Percentiles rank a stretch among this genome's conserved stretches.
Evolutionary conservation across 2,888 invertebrate species (phyloP).

Genomic region (Acleris cristana): DNA sequence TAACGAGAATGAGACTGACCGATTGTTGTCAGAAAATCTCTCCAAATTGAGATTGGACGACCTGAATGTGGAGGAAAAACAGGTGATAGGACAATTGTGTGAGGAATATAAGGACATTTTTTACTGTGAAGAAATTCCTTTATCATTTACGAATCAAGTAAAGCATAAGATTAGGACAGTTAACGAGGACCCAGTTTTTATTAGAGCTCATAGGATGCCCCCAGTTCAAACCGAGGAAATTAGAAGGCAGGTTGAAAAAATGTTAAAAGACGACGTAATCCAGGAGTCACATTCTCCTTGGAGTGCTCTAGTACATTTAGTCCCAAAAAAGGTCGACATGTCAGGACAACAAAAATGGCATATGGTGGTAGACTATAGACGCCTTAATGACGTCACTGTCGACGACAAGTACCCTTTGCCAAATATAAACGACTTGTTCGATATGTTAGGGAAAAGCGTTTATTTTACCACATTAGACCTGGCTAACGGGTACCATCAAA

Average conservation of each 20-base stretch:
- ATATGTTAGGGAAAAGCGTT: constrained; percentile 5
- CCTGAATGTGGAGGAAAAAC: constrained; percentile 12
- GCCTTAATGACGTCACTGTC: constrained; percentile 47
- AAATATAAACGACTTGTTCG: constrained; percentile 39
- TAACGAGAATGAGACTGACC: background rate
- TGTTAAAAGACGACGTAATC: constrained; percentile 52
- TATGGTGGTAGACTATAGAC: constrained; percentile 45
- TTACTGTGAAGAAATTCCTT: constrained; percentile 19
- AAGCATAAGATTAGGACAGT: constrained; percentile 37
- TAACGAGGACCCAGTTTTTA: constrained; percentile 47
- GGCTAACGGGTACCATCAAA: constrained; percentile 47
- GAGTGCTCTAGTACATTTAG: constrained; percentile 55
- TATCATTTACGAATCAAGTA: constrained; percentile 11
- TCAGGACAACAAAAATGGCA: constrained; percentile 50
- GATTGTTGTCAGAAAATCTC: constrained; percentile 10
- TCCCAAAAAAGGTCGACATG: constrained; percentile 55
- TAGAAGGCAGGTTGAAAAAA: constrained; percentile 47
- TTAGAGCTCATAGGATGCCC: constrained; percentile 46
- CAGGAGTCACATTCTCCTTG: constrained; percentile 51
- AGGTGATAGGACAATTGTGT: constrained; percentile 9
- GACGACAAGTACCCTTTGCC: constrained; percentile 49
- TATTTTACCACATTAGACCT: constrained; percentile 44
- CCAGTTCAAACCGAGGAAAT: constrained; percentile 47
- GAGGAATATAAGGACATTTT: constrained; percentile 27
- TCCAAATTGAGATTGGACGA: constrained; percentile 13